These are phyloP conservation scores for Microcebus ravelobensis DNA, from an alignment of 2,113 vertebrate genomes.

Conservation along the genomic window DNA sequence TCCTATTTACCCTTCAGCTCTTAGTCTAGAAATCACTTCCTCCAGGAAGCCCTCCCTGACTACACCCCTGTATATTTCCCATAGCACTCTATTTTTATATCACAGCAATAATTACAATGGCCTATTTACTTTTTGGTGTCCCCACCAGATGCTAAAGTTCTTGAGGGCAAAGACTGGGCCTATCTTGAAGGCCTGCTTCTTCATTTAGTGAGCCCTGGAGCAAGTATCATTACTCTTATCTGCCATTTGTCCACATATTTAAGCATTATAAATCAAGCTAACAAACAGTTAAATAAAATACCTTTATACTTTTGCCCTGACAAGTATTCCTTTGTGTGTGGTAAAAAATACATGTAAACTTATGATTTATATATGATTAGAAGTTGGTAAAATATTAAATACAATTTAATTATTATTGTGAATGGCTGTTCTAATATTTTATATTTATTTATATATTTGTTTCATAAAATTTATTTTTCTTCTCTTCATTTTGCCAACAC, in stretches of 20 bases:
- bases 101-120: background rate
- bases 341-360: background rate
- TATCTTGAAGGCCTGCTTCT: background rate
- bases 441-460: background rate
- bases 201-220: background rate
- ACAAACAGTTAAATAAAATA: background rate
- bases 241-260: background rate
- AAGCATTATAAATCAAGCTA: conserved; percentile 2
- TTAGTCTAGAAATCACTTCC: background rate
- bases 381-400: conserved; percentile 64
- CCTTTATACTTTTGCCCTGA: background rate
- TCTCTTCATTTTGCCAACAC: conserved; percentile 38
- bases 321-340: background rate
- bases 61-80: background rate
- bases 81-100: background rate
- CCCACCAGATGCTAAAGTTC: background rate
- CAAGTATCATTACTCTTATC: background rate
- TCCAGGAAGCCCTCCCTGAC: background rate
- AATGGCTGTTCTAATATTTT: background rate
- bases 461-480: conserved; percentile 60
- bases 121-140: background rate
- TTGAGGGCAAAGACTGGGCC: background rate
- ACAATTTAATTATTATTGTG: conserved; percentile 44
- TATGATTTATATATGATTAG: conserved; percentile 43
- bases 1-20: background rate